Percentiles rank a stretch among this genome's conserved stretches.
Evolutionary conservation across 1,140 invertebrate genomes (phyloP).

Genomic region (Venustaconcha ellipsiformis): DNA sequence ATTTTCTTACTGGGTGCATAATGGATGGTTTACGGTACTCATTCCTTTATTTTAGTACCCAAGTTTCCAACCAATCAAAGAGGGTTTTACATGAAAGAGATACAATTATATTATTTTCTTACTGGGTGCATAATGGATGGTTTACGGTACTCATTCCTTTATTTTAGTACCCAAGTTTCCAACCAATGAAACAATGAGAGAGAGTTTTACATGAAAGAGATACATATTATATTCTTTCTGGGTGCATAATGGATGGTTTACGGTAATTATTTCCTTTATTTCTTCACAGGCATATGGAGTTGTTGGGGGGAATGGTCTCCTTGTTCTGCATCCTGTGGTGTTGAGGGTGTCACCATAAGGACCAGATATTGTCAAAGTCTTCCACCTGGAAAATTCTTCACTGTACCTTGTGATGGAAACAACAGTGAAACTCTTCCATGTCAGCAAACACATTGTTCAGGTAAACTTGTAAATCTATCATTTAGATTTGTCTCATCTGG

Average conservation of each 20-base stretch:
- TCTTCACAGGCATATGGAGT: constrained; percentile 46
- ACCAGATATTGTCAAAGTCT: constrained; percentile 37
- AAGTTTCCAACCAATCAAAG: neutral
- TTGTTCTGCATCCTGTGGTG: constrained; percentile 53
- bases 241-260: neutral
- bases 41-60: neutral
- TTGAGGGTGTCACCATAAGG: constrained; percentile 28
- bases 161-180: neutral
- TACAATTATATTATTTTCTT: neutral
- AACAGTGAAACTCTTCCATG: neutral
- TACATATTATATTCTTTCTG: neutral
- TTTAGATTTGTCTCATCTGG: too few relatives aligned
- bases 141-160: too few relatives aligned
- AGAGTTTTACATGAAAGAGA: too few relatives aligned
- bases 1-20: too few relatives aligned
- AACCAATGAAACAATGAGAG: neutral
- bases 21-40: too few relatives aligned
- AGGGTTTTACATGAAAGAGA: too few relatives aligned
- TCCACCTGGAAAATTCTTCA: constrained; percentile 29
- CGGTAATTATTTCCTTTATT: neutral
- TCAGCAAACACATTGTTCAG: too few relatives aligned
- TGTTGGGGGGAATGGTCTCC: constrained; percentile 51
- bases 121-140: too few relatives aligned
- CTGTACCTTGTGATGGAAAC: constrained; percentile 42
- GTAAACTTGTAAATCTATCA: too few relatives aligned